phyloP scores from a whole-genome alignment of 2,888 invertebrate genomes.

The Venusia cambrica region DNA sequence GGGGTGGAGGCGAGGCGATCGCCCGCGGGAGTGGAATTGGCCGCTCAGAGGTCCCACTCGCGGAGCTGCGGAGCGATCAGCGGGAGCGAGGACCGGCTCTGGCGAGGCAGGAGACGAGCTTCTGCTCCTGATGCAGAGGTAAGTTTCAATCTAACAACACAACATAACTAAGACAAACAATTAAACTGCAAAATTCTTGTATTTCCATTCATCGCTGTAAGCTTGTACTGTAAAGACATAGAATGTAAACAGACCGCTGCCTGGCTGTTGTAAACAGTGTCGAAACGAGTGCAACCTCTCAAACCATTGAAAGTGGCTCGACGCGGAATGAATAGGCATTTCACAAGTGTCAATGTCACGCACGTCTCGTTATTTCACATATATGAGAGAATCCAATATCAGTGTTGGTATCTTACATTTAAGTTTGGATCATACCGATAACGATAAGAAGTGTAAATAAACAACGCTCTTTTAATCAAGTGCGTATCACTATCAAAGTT shows the following conservation, averaged over 20 bases:
- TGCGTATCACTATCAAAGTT: too few species aligned
- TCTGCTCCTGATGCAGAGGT: conserved; percentile 77
- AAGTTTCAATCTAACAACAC: too few species aligned
- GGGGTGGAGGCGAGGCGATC: conserved; percentile 89
- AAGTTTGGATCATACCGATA: conserved; percentile 9
- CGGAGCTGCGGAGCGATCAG: conserved; percentile 93
- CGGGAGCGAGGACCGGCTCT: conserved; percentile 82
- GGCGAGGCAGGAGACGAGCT: conserved; percentile 71
- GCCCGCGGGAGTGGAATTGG: conserved; percentile 91
- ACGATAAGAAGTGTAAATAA: conserved; percentile 29
- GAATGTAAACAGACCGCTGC: conserved; percentile 9
- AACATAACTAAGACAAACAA: too few species aligned
- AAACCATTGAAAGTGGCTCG: conserved; percentile 31
- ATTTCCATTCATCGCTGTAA: too few species aligned
- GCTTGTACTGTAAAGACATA: conserved; percentile 7
- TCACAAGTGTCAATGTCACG: conserved; percentile 42
- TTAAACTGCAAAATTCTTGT: too few species aligned
- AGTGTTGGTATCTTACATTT: too few species aligned
- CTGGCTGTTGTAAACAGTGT: conserved; percentile 20
- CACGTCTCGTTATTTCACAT: conserved; percentile 25
- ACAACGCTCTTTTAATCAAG: conserved; percentile 21
- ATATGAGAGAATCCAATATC: too few species aligned
- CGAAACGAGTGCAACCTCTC: conserved; percentile 26
- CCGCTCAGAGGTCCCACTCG: conserved; percentile 89
- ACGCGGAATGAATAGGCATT: conserved; percentile 29